Percentiles rank a stretch among this genome's conserved stretches.
These are phyloP conservation scores for Haemorhous mexicanus DNA, from an alignment of 2,113 vertebrate species.

Conservation along the genomic window DNA sequence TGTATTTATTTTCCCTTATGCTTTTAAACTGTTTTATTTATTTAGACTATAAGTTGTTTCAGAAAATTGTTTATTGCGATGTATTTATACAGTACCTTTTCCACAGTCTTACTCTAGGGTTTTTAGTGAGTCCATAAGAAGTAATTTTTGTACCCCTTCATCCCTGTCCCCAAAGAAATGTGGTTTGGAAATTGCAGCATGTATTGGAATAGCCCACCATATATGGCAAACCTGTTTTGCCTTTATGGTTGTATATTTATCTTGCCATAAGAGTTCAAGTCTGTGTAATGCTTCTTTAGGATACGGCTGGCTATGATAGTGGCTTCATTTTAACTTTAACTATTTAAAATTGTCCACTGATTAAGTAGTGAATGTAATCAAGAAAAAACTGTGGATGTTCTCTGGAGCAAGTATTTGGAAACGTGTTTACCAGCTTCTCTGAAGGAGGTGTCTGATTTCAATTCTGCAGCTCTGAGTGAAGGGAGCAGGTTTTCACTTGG, in stretches of 20 bases:
- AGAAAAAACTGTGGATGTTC: background rate
- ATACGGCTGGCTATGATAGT: background rate
- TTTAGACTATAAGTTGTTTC: background rate
- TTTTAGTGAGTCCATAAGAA: background rate
- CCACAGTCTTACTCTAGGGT: background rate
- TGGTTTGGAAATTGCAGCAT: background rate
- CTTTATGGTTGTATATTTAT: background rate
- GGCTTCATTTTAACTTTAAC: background rate
- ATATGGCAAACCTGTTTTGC: background rate
- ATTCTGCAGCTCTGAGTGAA: conserved; percentile 68
- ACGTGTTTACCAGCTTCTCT: background rate
- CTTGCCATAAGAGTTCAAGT: background rate
- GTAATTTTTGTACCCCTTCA: background rate
- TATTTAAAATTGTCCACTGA: background rate
- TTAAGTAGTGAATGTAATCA: background rate
- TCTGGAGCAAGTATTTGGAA: background rate
- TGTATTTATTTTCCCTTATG: background rate
- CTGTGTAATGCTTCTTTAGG: background rate
- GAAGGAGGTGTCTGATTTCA: conserved; percentile 65
- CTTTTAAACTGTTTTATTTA: background rate
- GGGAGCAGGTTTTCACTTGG: conserved; percentile 73
- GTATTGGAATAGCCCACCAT: background rate
- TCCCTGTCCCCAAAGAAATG: background rate
- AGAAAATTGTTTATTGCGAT: background rate
- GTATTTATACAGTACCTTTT: background rate